A percentile compares a stretch with the other conserved stretches of the same genome.
Evolutionary conservation across 2,888 invertebrate genomes (phyloP).

Genomic region (Oscheius sp.): DNA sequence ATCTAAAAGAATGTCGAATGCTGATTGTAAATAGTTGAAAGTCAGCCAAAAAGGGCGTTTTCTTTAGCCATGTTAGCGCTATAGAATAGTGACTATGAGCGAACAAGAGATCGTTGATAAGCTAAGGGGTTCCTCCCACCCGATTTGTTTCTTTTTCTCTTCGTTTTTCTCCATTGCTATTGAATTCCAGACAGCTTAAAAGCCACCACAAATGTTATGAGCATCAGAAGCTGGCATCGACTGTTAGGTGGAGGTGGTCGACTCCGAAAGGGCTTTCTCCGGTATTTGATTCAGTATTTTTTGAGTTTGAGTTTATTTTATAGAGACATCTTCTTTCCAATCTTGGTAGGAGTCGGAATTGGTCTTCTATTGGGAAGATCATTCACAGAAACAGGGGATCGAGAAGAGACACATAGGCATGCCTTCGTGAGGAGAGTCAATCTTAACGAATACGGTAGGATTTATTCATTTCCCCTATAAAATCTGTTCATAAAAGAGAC

Average conservation of each 20-base stretch:
- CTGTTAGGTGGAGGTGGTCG: background rate
- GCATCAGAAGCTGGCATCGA: background rate
- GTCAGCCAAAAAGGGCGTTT: no score
- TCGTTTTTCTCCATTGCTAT: no score
- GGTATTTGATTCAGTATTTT: background rate
- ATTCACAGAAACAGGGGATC: background rate
- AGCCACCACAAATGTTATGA: constrained; percentile 15
- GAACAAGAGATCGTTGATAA: no score
- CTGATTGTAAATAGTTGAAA: no score
- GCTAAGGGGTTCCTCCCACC: no score
- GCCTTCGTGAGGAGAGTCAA: background rate
- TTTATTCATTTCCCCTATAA: background rate
- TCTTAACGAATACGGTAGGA: constrained; percentile 6
- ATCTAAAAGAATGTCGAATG: no score
- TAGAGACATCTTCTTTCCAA: constrained; percentile 10
- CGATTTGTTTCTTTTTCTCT: no score
- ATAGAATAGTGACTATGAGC: no score
- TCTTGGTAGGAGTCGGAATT: background rate
- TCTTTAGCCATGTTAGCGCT: no score
- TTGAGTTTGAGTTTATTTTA: background rate
- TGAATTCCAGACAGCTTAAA: no score
- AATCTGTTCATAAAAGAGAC: background rate
- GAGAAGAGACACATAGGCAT: constrained; percentile 1
- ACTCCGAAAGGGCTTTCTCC: background rate
- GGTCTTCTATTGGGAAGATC: background rate